A percentile compares a stretch with the other conserved stretches of the same genome.
Evolutionary conservation across 2,113 vertebrate species (phyloP).

Genomic region (Caranx ignobilis): DNA sequence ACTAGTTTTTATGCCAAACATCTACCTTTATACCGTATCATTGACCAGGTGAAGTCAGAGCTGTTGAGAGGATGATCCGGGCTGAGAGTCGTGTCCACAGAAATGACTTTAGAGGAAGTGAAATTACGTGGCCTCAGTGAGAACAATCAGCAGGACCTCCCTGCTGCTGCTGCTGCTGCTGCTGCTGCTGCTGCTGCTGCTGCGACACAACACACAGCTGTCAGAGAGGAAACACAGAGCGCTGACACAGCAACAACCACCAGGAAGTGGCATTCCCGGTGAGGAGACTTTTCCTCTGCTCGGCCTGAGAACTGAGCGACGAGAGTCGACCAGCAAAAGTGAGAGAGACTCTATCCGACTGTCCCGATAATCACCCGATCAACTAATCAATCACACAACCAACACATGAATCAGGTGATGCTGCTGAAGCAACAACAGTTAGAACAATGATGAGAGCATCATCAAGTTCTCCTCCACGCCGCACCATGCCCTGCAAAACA

Average conservation of each 20-base stretch:
- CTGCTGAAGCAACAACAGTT: background rate
- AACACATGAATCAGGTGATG: background rate
- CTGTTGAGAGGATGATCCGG: no score
- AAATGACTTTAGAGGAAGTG: no score
- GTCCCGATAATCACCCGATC: background rate
- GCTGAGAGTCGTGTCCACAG: no score
- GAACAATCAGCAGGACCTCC: constrained; percentile 1
- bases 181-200: background rate
- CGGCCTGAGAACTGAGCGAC: background rate
- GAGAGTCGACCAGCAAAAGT: background rate
- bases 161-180: background rate
- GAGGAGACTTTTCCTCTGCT: constrained; percentile 24
- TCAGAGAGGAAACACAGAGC: constrained; percentile 48
- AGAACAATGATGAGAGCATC: constrained; percentile 1
- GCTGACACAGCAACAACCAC: constrained; percentile 44
- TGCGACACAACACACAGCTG: constrained; percentile 22
- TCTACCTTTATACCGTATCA: no score
- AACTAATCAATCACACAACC: background rate
- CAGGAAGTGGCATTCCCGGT: constrained; percentile 31
- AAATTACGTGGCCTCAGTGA: no score
- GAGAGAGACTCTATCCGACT: no score
- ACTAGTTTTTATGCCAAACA: no score
- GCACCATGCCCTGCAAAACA: background rate
- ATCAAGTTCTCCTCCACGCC: background rate
- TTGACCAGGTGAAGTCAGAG: no score